Conservation (phyloP, 2,888 invertebrate species). For the Conistra vaccinii region DNA sequence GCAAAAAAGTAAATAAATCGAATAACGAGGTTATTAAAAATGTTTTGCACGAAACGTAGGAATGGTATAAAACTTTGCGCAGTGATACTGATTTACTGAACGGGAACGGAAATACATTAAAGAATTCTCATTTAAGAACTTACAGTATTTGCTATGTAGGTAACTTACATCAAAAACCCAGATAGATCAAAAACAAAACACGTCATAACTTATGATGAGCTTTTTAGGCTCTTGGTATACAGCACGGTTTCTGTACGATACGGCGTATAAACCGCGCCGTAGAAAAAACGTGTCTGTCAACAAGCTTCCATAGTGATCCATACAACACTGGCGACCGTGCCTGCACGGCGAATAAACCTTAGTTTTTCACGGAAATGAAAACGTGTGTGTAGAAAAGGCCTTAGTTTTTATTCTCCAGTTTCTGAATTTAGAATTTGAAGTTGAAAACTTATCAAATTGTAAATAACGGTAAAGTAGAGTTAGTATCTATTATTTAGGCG, state of each 20-base stretch:
- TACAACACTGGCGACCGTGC: too few species aligned
- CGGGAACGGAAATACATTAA: constrained; percentile 12
- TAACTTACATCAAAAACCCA: background rate
- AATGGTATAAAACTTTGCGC: background rate
- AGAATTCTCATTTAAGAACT: background rate
- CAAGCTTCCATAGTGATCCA: too few species aligned
- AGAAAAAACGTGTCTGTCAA: too few species aligned
- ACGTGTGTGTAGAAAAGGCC: background rate
- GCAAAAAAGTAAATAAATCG: constrained; percentile 37
- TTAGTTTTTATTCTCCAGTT: background rate
- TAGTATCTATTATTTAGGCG: too few species aligned
- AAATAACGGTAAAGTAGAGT: too few species aligned
- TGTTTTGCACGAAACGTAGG: constrained; percentile 32
- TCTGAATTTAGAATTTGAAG: background rate
- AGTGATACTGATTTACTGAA: background rate
- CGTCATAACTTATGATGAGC: background rate
- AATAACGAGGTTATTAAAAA: constrained; percentile 33
- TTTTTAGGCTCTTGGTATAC: background rate
- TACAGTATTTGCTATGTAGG: background rate
- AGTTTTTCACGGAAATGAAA: too few species aligned
- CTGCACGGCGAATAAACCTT: too few species aligned
- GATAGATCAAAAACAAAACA: background rate
- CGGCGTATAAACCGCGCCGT: too few species aligned
- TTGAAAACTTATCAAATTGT: too few species aligned
- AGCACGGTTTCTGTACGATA: too few species aligned